Evolutionary conservation across 2,888 invertebrate species (phyloP).

Genomic region (Scrobipalpa costella): DNA sequence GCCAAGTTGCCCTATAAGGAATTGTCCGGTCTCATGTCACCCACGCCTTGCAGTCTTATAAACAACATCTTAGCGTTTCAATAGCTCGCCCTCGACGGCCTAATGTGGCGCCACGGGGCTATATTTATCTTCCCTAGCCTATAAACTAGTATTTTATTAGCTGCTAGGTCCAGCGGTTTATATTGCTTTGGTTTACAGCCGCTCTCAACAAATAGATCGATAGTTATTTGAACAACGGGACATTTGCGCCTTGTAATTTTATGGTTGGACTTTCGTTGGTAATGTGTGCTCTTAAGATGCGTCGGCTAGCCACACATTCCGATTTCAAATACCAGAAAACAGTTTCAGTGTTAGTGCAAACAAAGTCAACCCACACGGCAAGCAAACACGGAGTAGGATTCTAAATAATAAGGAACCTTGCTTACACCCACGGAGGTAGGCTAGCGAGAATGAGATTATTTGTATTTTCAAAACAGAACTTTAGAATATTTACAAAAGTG

Average conservation of each 20-base stretch:
- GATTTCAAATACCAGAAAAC: slow-evolving; percentile 8
- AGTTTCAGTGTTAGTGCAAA: slow-evolving; percentile 1
- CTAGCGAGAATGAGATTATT: neutral
- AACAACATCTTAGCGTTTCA: slow-evolving; percentile 54
- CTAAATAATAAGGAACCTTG: slow-evolving; percentile 1
- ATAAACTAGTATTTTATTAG: slow-evolving; percentile 24
- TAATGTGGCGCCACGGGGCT: slow-evolving; percentile 56
- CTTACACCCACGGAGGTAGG: neutral
- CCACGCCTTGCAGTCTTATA: slow-evolving; percentile 40
- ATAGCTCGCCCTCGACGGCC: slow-evolving; percentile 49
- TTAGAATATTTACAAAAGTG: neutral
- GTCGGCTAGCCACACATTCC: neutral
- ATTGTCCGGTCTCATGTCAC: slow-evolving; percentile 54
- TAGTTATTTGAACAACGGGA: neutral
- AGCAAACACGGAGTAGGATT: slow-evolving; percentile 7
- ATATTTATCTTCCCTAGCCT: slow-evolving; percentile 40
- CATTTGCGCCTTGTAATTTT: neutral
- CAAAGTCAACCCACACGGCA: neutral
- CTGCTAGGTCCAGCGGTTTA: slow-evolving; percentile 18
- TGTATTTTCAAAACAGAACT: neutral
- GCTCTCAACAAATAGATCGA: slow-evolving; percentile 11
- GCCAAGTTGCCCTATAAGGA: slow-evolving; percentile 74
- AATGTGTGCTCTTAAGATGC: too few relatives aligned
- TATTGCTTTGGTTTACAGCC: neutral
- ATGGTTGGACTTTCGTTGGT: neutral